These are phyloP conservation scores for Actias luna DNA, from an alignment of 2,888 invertebrate species.

Conservation along the genomic window DNA sequence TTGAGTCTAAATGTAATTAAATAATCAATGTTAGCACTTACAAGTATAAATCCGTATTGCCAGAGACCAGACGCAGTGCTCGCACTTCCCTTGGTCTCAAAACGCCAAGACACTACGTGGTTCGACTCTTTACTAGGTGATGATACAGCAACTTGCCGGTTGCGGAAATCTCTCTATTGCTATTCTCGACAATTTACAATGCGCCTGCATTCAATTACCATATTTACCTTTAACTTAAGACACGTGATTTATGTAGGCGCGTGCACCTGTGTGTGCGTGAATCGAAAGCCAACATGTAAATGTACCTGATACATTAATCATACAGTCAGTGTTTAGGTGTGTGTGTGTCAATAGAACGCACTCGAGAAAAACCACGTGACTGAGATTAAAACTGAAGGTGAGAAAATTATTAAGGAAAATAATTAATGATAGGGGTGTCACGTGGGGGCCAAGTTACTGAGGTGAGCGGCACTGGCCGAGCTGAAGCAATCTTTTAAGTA, in stretches of 20 bases:
- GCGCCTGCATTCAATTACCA: constrained; percentile 5
- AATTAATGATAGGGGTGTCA: background rate
- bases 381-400: background rate
- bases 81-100: too few species aligned
- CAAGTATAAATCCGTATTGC: too few species aligned
- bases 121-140: too few species aligned
- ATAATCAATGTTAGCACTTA: too few species aligned
- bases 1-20: too few species aligned
- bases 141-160: too few species aligned
- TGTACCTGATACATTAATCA: background rate
- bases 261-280: background rate
- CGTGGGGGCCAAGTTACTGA: background rate
- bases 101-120: too few species aligned
- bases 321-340: background rate
- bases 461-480: background rate
- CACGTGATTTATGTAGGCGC: background rate
- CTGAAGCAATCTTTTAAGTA: too few species aligned
- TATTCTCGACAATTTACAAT: background rate
- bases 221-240: background rate
- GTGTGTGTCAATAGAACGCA: background rate
- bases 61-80: too few species aligned
- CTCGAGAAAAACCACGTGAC: background rate
- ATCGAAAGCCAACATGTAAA: background rate
- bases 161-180: background rate
- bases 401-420: background rate